phyloP scores from a whole-genome alignment of 64 coral and sea anemone species.

The Platygyra sinensis region DNA sequence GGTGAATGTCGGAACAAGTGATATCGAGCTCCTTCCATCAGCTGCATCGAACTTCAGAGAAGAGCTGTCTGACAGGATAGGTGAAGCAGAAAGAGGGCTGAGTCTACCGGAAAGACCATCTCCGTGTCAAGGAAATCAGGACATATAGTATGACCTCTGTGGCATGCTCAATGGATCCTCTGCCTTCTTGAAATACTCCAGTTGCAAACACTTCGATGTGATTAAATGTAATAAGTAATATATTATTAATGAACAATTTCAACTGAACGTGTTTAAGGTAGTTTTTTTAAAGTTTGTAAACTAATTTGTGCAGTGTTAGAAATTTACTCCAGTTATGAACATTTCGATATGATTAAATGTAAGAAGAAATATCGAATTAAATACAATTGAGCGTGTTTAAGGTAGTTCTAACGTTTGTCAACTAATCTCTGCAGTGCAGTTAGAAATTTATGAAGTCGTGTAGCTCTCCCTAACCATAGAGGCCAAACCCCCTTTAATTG shows the following conservation, averaged over 20 bases:
- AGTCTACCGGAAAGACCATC: not conserved
- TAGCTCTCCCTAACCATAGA: not conserved
- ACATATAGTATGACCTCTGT: not conserved
- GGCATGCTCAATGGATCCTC: not conserved
- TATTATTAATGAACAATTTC: not conserved
- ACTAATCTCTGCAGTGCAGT: too few species aligned
- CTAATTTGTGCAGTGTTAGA: not conserved
- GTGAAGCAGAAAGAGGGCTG: not conserved
- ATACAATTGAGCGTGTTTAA: too few species aligned
- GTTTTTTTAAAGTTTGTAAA: too few species aligned
- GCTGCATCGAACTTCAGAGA: too few species aligned
- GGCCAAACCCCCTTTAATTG: not conserved
- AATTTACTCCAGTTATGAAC: too few species aligned
- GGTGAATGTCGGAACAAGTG: too few species aligned
- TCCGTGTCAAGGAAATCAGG: not conserved
- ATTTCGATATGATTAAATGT: too few species aligned
- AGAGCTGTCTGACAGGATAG: slow-evolving; percentile 1
- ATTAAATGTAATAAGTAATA: not conserved
- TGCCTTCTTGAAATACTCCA: not conserved
- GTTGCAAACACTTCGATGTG: not conserved
- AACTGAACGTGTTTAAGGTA: too few species aligned
- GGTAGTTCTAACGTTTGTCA: too few species aligned
- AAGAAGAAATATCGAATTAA: too few species aligned
- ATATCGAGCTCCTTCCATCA: too few species aligned
- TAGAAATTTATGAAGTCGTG: not conserved